A percentile compares a stretch with the other conserved stretches of the same genome.
These are phyloP conservation scores for Scortum barcoo DNA, from an alignment of 2,113 vertebrate genomes.

Conservation along the genomic window DNA sequence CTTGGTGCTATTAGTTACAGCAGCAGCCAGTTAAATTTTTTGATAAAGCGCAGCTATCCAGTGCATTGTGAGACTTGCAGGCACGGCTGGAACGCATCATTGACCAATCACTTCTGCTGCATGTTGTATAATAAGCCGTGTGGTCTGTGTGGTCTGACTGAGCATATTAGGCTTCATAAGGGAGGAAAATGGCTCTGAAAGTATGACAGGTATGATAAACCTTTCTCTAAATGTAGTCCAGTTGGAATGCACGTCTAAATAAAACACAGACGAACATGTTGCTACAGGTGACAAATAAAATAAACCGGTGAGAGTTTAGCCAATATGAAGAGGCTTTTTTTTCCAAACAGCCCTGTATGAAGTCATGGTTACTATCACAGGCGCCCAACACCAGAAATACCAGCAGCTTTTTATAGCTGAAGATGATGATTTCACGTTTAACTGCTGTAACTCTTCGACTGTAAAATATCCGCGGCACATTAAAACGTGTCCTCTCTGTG, in stretches of 20 bases:
- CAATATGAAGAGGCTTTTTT: constrained; percentile 64
- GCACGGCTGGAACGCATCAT: constrained; percentile 40
- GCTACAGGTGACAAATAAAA: constrained; percentile 81
- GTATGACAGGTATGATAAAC: constrained; percentile 80
- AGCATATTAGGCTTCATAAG: constrained; percentile 72
- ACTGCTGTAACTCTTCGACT: constrained; percentile 30
- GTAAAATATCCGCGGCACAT: constrained; percentile 28
- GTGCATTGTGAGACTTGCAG: constrained; percentile 44
- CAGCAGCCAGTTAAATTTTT: constrained; percentile 7
- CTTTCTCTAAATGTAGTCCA: constrained; percentile 73
- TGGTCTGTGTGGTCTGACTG: constrained; percentile 68
- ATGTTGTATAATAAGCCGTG: constrained; percentile 52
- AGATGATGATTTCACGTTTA: constrained; percentile 61
- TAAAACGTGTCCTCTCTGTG: constrained; percentile 28
- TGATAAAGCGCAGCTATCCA: constrained; percentile 19
- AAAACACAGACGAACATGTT: constrained; percentile 79
- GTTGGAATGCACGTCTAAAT: constrained; percentile 76
- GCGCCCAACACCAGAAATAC: constrained; percentile 58
- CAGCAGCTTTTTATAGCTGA: constrained; percentile 46
- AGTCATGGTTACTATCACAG: constrained; percentile 77
- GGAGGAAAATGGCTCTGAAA: constrained; percentile 74
- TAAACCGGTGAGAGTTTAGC: constrained; percentile 66
- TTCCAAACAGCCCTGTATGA: constrained; percentile 64
- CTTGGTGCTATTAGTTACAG: constrained; percentile 13
- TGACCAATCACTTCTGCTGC: constrained; percentile 42